phyloP scores from a whole-genome alignment of 2,888 invertebrate genomes.

The Ligdia adustata region DNA sequence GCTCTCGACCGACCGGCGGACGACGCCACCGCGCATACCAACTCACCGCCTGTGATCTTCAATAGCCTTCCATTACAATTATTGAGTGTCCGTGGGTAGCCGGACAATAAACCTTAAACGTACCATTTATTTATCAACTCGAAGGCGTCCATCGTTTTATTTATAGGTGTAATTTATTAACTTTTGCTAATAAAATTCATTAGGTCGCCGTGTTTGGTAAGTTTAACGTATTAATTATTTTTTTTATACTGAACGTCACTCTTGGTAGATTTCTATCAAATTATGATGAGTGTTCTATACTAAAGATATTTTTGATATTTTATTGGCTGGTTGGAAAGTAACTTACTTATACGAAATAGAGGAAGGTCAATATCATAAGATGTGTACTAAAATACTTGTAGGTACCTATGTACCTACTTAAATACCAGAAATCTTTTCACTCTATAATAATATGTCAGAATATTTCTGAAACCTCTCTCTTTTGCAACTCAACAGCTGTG shows the following conservation, averaged over 20 bases:
- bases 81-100: constrained; percentile 36
- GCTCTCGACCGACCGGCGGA: constrained; percentile 15
- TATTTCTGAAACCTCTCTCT: too few species aligned
- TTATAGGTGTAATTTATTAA: constrained; percentile 27
- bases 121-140: constrained; percentile 31
- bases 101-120: constrained; percentile 36
- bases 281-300: too few species aligned
- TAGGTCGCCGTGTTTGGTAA: constrained; percentile 12
- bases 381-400: too few species aligned
- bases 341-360: not conserved
- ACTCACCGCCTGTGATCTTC: constrained; percentile 36
- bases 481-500: too few species aligned
- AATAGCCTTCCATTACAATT: constrained; percentile 41
- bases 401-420: not conserved
- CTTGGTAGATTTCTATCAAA: too few species aligned
- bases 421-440: not conserved
- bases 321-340: not conserved
- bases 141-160: constrained; percentile 28
- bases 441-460: too few species aligned
- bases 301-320: too few species aligned
- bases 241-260: too few species aligned
- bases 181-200: constrained; percentile 26
- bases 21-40: constrained; percentile 28
- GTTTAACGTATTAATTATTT: constrained; percentile 16
- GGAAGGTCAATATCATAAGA: too few species aligned